A percentile compares a stretch with the other conserved stretches of the same genome.
These are phyloP conservation scores for Elanus axillaris DNA, from an alignment of 2,113 vertebrate genomes.

Conservation along the genomic window DNA sequence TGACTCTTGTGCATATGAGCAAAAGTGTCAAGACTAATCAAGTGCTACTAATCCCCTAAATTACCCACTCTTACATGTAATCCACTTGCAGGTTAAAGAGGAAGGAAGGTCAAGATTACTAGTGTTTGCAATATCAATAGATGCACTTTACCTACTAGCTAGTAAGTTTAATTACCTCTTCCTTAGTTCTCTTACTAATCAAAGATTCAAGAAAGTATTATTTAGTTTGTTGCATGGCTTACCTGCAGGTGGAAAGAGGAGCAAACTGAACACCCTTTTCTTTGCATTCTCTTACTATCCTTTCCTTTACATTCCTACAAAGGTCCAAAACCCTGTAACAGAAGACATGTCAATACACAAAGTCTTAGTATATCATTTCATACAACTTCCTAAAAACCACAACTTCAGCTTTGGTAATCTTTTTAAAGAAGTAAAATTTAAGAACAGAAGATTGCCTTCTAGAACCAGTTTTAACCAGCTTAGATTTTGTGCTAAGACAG, in stretches of 20 bases:
- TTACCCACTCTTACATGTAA: conserved; percentile 25
- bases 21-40: conserved; percentile 73
- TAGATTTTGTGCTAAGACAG: neutral
- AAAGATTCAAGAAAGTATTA: neutral
- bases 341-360: neutral
- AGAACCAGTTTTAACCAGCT: neutral
- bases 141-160: neutral
- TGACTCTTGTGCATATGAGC: conserved; percentile 25
- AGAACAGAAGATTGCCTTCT: neutral
- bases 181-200: neutral
- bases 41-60: conserved; percentile 59
- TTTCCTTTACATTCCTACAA: conserved; percentile 94
- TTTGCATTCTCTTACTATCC: conserved; percentile 92
- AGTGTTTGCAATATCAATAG: neutral
- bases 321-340: conserved; percentile 90
- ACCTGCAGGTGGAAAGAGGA: conserved; percentile 94
- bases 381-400: neutral
- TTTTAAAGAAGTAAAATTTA: neutral
- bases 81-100: neutral
- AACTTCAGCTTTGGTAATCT: neutral
- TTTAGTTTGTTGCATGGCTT: neutral
- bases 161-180: neutral
- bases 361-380: neutral
- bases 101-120: neutral
- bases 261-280: conserved; percentile 94